A percentile compares a stretch with the other conserved stretches of the same genome.
Conservation (phyloP, 2,888 invertebrate species). For the Cinara cedri region DNA sequence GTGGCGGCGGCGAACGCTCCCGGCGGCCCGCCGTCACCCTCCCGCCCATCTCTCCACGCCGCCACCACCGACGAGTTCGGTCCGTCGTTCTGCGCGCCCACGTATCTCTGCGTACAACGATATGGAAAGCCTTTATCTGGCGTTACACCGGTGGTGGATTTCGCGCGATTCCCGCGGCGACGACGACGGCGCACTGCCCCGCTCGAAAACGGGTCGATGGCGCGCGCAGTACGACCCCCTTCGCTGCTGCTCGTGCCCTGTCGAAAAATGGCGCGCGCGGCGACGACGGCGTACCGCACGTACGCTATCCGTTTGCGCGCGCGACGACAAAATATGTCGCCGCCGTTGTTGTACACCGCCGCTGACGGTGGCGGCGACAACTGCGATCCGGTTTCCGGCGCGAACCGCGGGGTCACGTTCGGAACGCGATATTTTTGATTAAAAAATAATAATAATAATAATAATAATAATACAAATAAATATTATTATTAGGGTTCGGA, state of each 20-base stretch:
- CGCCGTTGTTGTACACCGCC: neutral
- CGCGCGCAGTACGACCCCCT: neutral
- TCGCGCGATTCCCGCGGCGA: constrained; percentile 5
- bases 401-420: neutral
- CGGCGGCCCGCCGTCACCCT: neutral
- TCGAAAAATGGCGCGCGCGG: constrained; percentile 23
- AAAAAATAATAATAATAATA: no score
- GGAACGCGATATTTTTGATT: no score
- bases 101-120: no score
- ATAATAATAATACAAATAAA: no score
- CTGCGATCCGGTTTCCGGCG: neutral
- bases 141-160: neutral
- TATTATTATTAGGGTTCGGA: no score
- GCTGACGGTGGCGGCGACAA: no score
- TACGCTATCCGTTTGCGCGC: neutral
- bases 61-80: neutral
- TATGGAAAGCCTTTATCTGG: constrained; percentile 30
- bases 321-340: neutral
- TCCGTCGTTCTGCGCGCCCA: neutral
- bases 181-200: neutral
- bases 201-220: constrained; percentile 49
- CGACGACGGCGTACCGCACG: no score
- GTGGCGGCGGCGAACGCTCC: no score
- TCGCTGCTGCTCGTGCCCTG: neutral
- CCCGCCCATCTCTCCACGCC: neutral